These are phyloP conservation scores for Pseudomyrmex concolor DNA, from an alignment of 1,140 invertebrate genomes.

Conservation along the genomic window DNA sequence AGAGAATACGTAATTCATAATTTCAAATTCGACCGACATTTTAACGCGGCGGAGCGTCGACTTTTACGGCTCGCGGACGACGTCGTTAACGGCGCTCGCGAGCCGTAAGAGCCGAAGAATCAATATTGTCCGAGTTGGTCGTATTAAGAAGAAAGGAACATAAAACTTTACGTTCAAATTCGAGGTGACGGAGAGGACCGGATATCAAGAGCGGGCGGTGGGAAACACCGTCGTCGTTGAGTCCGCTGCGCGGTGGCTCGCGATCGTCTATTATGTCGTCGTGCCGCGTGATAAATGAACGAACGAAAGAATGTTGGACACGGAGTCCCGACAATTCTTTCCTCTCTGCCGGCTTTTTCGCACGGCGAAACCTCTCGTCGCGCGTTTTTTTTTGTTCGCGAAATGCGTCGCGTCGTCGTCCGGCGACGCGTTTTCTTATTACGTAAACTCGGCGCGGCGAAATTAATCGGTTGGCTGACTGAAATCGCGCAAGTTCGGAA, in stretches of 20 bases:
- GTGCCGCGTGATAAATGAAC: slow-evolving; percentile 68
- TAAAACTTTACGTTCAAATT: slow-evolving; percentile 57
- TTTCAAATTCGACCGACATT: slow-evolving; percentile 34
- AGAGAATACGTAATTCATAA: slow-evolving; percentile 31
- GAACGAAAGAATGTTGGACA: slow-evolving; percentile 52
- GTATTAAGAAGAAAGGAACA: slow-evolving; percentile 9
- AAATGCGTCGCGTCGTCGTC: not conserved
- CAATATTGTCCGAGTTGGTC: slow-evolving; percentile 43
- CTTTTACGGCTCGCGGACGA: slow-evolving; percentile 34
- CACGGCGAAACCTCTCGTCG: slow-evolving; percentile 17
- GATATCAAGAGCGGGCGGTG: slow-evolving; percentile 40
- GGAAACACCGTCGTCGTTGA: slow-evolving; percentile 55
- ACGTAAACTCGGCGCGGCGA: slow-evolving; percentile 25
- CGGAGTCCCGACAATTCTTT: slow-evolving; percentile 60
- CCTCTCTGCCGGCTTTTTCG: slow-evolving; percentile 29
- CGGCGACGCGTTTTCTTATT: slow-evolving; percentile 35
- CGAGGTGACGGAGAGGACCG: slow-evolving; percentile 17
- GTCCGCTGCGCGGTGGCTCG: not conserved
- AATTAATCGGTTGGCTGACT: slow-evolving; percentile 11
- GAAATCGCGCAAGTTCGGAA: slow-evolving; percentile 6
- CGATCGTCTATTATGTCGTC: slow-evolving; percentile 60
- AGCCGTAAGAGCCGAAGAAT: slow-evolving; percentile 11
- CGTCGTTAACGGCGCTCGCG: slow-evolving; percentile 36
- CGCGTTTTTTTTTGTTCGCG: slow-evolving; percentile 27
- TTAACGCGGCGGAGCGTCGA: not conserved